phyloP scores from a whole-genome alignment of 2,797 vertebrate genomes.

The Xenentodon cancila region DNA sequence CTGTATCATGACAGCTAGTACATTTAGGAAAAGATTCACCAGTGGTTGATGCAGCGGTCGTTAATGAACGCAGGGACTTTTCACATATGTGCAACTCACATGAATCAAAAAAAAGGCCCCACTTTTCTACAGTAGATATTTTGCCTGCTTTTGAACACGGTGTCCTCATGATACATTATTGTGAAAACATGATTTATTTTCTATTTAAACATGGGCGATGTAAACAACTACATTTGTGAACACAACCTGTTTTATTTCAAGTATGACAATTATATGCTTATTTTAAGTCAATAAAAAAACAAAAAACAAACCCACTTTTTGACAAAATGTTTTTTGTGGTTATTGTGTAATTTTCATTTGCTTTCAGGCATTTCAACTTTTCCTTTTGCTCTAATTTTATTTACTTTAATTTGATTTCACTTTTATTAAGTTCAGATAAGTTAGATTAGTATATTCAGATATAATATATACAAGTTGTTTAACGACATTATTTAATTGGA shows the following conservation, averaged over 20 bases:
- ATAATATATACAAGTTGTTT: no score
- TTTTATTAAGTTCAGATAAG: no score
- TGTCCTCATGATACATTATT: conserved; percentile 36
- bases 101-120: conserved; percentile 4
- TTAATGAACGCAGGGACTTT: conserved; percentile 10
- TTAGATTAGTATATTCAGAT: no score
- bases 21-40: conserved; percentile 18
- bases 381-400: no score
- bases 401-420: no score
- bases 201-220: no score
- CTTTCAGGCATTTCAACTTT: no score
- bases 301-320: conserved; percentile 29
- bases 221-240: no score
- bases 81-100: conserved; percentile 34
- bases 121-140: conserved; percentile 28
- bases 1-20: conserved; percentile 6
- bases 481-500: no score
- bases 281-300: conserved; percentile 80
- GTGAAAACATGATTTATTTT: neutral
- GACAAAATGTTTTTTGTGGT: no score
- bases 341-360: no score
- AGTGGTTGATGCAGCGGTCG: conserved; percentile 19
- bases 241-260: conserved; percentile 72
- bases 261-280: conserved; percentile 69
- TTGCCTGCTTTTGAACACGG: conserved; percentile 50